Conservation (phyloP, 2,797 vertebrate species). For the Lepilemur ruficaudatus region DNA sequence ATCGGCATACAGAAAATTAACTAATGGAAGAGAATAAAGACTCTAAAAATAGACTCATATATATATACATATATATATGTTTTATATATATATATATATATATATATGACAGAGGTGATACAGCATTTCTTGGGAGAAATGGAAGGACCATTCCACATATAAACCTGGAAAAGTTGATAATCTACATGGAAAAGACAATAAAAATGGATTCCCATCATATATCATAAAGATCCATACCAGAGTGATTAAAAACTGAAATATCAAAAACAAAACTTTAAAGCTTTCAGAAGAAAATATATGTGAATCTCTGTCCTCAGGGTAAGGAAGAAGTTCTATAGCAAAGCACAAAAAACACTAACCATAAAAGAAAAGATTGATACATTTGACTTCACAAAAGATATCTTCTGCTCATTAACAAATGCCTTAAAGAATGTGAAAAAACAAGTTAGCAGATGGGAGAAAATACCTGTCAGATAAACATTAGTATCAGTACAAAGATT, state of each 20-base stretch:
- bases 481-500: not conserved
- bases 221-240: not conserved
- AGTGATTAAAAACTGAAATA: not conserved
- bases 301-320: not conserved
- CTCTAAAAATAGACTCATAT: not conserved
- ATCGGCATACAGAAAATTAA: not conserved
- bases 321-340: not conserved
- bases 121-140: not conserved
- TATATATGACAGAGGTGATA: not conserved
- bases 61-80: not conserved
- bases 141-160: not conserved
- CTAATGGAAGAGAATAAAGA: not conserved
- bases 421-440: not conserved
- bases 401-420: not conserved
- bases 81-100: no score
- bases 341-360: not conserved
- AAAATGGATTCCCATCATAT: not conserved
- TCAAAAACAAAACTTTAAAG: not conserved
- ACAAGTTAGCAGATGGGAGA: not conserved
- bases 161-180: not conserved
- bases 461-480: not conserved
- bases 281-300: not conserved
- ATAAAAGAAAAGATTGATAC: not conserved
- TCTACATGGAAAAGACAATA: not conserved
- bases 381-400: not conserved